Evolutionary conservation across 64 coral and sea anemone genomes (phyloP).

Genomic region (Stichodactyla helianthus): DNA sequence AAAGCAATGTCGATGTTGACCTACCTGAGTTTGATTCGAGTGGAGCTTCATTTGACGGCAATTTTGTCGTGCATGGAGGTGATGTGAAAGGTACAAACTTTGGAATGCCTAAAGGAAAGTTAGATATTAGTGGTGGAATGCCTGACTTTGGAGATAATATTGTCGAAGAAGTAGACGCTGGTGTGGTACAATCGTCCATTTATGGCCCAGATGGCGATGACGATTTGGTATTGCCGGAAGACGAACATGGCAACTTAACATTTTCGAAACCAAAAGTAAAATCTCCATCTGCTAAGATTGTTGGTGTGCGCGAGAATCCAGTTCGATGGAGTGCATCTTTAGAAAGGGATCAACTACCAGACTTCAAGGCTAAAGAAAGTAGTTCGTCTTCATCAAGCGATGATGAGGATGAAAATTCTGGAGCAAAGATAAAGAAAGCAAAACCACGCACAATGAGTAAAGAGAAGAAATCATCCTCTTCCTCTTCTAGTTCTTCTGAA

Average conservation of each 20-base stretch:
- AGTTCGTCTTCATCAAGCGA: slow-evolving; percentile 3
- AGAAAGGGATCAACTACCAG: not conserved
- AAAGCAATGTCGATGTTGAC: slow-evolving; percentile 11
- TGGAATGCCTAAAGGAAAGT: not conserved
- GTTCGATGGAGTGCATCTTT: not conserved
- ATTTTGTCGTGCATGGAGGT: not conserved
- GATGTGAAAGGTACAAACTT: not conserved
- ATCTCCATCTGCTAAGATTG: slow-evolving; percentile 5
- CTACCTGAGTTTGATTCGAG: slow-evolving; percentile 12
- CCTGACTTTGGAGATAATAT: not conserved
- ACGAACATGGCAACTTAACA: slow-evolving; percentile 1
- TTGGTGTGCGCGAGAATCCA: not conserved
- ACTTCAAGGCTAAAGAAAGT: not conserved
- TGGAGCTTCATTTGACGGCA: slow-evolving; percentile 9
- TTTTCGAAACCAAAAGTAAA: slow-evolving; percentile 13
- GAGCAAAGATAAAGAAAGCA: not conserved
- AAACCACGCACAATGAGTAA: not conserved
- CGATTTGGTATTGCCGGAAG: not conserved
- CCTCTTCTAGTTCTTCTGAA: slow-evolving; percentile 13
- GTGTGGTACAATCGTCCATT: not conserved
- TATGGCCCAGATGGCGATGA: not conserved
- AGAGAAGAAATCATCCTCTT: slow-evolving; percentile 6
- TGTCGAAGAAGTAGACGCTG: not conserved
- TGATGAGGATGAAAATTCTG: not conserved
- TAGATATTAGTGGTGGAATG: not conserved